These are phyloP conservation scores for Paedocypris sp. DNA, from an alignment of 2,113 vertebrate genomes.

Conservation along the genomic window DNA sequence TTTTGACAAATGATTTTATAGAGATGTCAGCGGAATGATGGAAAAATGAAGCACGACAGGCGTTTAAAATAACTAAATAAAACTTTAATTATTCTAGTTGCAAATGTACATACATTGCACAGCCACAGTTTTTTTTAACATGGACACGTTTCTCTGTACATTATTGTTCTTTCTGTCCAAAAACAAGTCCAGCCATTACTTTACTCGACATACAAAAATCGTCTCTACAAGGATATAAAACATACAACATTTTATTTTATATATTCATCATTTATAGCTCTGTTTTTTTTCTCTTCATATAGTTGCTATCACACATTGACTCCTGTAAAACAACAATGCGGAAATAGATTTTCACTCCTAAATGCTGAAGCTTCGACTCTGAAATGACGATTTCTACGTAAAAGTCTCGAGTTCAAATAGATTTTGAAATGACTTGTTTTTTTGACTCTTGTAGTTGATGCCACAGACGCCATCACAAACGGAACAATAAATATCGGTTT, in stretches of 20 bases:
- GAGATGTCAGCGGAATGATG: neutral
- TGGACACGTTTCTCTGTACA: conserved; percentile 86
- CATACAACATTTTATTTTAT: conserved; percentile 75
- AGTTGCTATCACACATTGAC: conserved; percentile 50
- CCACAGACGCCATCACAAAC: neutral
- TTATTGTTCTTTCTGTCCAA: conserved; percentile 77
- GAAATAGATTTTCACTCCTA: conserved; percentile 5
- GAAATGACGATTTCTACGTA: too few species aligned
- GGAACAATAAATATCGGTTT: neutral
- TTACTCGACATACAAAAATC: conserved; percentile 93
- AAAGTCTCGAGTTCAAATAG: neutral
- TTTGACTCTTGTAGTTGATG: conserved; percentile 7
- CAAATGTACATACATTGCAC: conserved; percentile 99
- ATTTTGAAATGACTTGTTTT: neutral
- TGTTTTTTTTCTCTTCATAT: conserved; percentile 45
- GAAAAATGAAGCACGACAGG: conserved; percentile 14
- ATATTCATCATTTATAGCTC: conserved; percentile 66
- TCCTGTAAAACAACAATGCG: conserved; percentile 15
- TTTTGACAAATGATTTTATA: too few species aligned
- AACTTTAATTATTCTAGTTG: conserved; percentile 99
- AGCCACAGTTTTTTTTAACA: conserved; percentile 81
- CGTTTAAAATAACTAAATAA: conserved; percentile 99
- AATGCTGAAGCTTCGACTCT: neutral
- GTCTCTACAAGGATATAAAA: conserved; percentile 94
- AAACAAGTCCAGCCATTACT: conserved; percentile 74